Base-by-base conservation (phyloP, 1,140 invertebrate genomes). In the Globodera ellingtonae region DNA sequence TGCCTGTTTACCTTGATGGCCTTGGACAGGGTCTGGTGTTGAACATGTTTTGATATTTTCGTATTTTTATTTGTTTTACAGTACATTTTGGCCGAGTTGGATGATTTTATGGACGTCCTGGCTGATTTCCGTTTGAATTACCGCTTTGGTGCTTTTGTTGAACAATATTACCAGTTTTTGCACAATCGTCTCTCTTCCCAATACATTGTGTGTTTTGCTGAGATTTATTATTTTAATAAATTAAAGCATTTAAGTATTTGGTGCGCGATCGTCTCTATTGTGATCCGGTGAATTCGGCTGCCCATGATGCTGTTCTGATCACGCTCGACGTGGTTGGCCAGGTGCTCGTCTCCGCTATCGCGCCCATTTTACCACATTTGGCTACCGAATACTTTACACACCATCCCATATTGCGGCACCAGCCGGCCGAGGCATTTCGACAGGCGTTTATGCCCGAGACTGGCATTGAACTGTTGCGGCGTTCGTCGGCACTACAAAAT, bases 221-320 rank as follows among this genome's bases (percentile, higher is more conserved):
- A 50, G 9, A n/a, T 71, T 67, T 46, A 24, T 24, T 9, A 79
- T 65, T 78, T 6, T 50, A 52, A 47, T 44, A 21, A 72, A 65
- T 21, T 24, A n/a, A 46, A 67, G 48, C 6, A 9, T 84, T 88
- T 79, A 79, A 88, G 87, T 81, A 89, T 66, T 85, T 62, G 35
- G 81, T 89, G 7, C 79, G 86, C 13, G 88, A 89, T 79, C 86
- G 87, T n/a, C 83, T 89, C 1, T 89, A 89, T 73, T 89, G 88
- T 75, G 83, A 89, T 52, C 70, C 67, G 47, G 18, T 81, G 15
- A 78, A 75, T 59, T 81, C 79, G 15, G n/a, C 52, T 9, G 46
- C 78, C 7, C 88, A 87, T 52, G n/a, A 81, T 35, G 65, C 85
- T 15, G 88, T 83, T 15, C 81, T 84, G 66, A 81, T 77, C 52